Conservation (phyloP, 2,888 invertebrate species). For the Mythimna albipuncta region DNA sequence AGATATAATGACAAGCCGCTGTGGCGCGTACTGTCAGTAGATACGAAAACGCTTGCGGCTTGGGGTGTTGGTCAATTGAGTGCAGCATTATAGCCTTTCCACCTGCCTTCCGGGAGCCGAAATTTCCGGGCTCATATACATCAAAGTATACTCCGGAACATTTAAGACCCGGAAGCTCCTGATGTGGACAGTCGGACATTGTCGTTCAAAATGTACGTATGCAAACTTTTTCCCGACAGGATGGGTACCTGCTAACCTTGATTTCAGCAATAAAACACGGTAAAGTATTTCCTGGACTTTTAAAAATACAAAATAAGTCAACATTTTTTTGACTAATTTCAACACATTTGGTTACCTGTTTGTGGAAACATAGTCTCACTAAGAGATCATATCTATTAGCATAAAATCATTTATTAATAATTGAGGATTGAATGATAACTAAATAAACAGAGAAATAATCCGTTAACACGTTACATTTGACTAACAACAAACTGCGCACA, state of each 20-base stretch:
- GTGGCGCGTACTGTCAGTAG: no score
- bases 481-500: background rate
- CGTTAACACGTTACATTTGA: background rate
- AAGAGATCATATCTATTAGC: no score
- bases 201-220: background rate
- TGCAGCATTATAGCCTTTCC: background rate
- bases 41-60: background rate
- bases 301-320: background rate
- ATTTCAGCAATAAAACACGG: background rate
- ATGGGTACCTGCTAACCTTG: background rate
- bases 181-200: background rate
- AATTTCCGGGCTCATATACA: background rate
- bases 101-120: background rate
- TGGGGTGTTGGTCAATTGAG: background rate
- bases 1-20: no score
- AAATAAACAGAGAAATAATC: background rate
- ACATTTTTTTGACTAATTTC: background rate
- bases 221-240: background rate
- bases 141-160: constrained; percentile 9
- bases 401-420: background rate
- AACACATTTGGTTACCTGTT: background rate
- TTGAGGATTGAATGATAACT: background rate
- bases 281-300: background rate
- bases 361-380: background rate
- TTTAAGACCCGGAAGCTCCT: background rate